These are phyloP conservation scores for Malacoraja senta DNA, from an alignment of 2,797 vertebrate species.

Conservation along the genomic window DNA sequence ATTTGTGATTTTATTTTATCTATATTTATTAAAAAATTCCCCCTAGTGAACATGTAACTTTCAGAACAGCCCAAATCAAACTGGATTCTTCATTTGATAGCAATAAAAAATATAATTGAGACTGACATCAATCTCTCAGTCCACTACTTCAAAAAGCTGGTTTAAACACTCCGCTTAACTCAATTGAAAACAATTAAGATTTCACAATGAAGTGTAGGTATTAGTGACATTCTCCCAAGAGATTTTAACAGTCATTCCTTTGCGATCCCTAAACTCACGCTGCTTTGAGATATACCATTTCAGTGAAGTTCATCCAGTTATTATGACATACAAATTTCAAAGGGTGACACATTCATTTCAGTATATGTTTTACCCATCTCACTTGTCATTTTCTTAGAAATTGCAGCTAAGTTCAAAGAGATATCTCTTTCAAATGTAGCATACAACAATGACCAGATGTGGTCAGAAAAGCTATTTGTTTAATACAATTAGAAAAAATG, in stretches of 20 bases:
- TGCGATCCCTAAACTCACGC: conserved; percentile 3
- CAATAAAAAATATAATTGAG: background rate
- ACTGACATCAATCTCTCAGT: conserved; percentile 8
- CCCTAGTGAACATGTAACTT: background rate
- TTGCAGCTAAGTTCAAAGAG: background rate
- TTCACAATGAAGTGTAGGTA: conserved; percentile 28
- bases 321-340: conserved; percentile 1
- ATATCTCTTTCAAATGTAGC: background rate
- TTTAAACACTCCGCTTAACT: conserved; percentile 16
- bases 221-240: conserved; percentile 19
- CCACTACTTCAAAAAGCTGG: conserved; percentile 2
- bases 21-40: background rate
- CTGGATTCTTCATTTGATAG: conserved; percentile 64
- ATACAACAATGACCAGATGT: background rate
- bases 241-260: conserved; percentile 23
- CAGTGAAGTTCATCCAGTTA: background rate
- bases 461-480: background rate
- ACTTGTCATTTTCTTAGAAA: background rate
- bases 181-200: conserved; percentile 12
- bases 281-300: conserved; percentile 10
- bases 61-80: background rate
- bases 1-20: background rate
- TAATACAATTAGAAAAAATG: background rate
- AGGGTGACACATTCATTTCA: background rate
- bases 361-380: background rate